phyloP scores from a whole-genome alignment of 2,113 vertebrate species.

The Pangasianodon gigas region DNA sequence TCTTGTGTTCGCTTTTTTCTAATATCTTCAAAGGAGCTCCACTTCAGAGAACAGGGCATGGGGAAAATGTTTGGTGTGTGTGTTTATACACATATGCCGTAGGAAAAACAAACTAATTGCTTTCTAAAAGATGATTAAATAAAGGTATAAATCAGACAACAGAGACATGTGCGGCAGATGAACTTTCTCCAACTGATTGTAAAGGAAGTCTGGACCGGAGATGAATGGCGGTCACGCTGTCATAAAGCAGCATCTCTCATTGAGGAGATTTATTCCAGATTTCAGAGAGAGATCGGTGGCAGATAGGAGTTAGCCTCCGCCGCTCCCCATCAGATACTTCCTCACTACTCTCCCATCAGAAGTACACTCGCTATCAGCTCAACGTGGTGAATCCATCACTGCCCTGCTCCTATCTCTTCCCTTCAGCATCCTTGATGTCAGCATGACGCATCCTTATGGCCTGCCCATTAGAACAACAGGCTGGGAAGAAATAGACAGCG shows the following conservation, averaged over 20 bases:
- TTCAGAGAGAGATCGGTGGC: constrained; percentile 42
- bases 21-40: constrained; percentile 65
- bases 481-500: constrained; percentile 31
- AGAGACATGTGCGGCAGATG: constrained; percentile 47
- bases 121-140: constrained; percentile 60
- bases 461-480: constrained; percentile 54
- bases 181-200: constrained; percentile 52
- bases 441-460: constrained; percentile 52
- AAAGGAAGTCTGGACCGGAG: constrained; percentile 48
- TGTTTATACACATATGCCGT: constrained; percentile 37
- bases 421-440: constrained; percentile 54
- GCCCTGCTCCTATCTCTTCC: constrained; percentile 48
- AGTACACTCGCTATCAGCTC: constrained; percentile 37
- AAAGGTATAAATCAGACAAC: constrained; percentile 52
- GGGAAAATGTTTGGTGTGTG: constrained; percentile 34
- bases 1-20: constrained; percentile 61
- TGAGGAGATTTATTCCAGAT: constrained; percentile 57
- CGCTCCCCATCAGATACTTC: constrained; percentile 19
- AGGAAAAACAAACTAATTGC: constrained; percentile 54
- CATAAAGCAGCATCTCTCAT: constrained; percentile 53
- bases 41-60: constrained; percentile 45
- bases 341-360: constrained; percentile 24
- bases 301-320: constrained; percentile 31
- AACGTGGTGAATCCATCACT: constrained; percentile 40
- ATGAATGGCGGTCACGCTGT: constrained; percentile 47